Conservation (phyloP, 2,797 vertebrate genomes). For the Tachyglossus aculeatus region DNA sequence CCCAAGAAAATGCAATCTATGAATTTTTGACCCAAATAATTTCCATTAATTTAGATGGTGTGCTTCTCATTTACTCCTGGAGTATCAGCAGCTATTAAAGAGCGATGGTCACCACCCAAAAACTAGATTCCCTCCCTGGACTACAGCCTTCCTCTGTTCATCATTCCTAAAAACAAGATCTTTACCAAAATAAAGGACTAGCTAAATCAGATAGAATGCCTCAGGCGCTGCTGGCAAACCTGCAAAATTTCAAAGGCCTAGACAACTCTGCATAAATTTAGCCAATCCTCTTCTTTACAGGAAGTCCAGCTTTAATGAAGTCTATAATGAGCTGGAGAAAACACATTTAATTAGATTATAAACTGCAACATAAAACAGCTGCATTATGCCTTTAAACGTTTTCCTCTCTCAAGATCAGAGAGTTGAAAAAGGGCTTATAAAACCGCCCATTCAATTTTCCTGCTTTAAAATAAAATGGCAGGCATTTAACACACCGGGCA, state of each 20-base stretch:
- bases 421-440: constrained; percentile 30
- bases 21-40: constrained; percentile 27
- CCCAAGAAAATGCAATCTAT: constrained; percentile 31
- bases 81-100: constrained; percentile 16
- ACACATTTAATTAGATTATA: constrained; percentile 59
- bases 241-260: constrained; percentile 47
- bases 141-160: neutral
- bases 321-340: constrained; percentile 54
- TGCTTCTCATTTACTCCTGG: constrained; percentile 1
- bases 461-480: constrained; percentile 39
- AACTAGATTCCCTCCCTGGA: neutral
- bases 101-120: neutral
- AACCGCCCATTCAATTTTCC: constrained; percentile 36
- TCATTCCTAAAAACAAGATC: constrained; percentile 14
- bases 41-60: constrained; percentile 22
- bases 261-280: constrained; percentile 36
- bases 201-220: neutral
- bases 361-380: constrained; percentile 51
- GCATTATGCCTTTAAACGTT: constrained; percentile 49
- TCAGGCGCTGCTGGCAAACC: constrained; percentile 20
- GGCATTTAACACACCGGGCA: constrained; percentile 30
- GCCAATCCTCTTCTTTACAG: constrained; percentile 39
- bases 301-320: constrained; percentile 47
- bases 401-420: constrained; percentile 44
- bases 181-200: constrained; percentile 35